These are phyloP conservation scores for Limnephilus lunatus DNA, from an alignment of 2,888 invertebrate genomes.

Conservation along the genomic window DNA sequence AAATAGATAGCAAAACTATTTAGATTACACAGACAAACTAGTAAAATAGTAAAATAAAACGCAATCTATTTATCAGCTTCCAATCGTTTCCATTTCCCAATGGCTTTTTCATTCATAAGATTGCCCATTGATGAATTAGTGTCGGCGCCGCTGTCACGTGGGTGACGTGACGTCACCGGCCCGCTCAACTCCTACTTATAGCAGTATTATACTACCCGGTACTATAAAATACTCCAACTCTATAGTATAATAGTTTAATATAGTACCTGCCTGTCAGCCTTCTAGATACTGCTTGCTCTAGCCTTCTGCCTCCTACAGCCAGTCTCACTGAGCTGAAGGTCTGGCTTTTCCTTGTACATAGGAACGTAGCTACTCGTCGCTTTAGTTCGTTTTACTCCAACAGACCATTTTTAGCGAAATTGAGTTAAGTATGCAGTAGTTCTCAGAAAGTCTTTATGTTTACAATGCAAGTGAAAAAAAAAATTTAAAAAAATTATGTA, in stretches of 20 bases:
- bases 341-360: background rate
- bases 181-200: background rate
- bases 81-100: constrained; percentile 52
- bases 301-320: background rate
- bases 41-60: background rate
- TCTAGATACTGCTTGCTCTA: background rate
- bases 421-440: no score
- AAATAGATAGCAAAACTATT: no score
- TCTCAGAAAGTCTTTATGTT: no score
- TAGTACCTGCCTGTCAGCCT: background rate
- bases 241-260: background rate
- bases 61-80: background rate
- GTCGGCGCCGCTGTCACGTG: constrained; percentile 58
- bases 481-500: no score
- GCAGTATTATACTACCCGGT: no score
- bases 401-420: no score
- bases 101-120: constrained; percentile 60
- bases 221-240: no score
- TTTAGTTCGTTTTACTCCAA: no score
- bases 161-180: constrained; percentile 53
- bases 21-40: background rate
- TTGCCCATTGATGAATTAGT: constrained; percentile 62
- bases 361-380: no score
- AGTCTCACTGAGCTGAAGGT: background rate
- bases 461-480: no score